These are phyloP conservation scores for Pegea sp. DNA, from an alignment of 23 tunicate genomes.

Conservation along the genomic window DNA sequence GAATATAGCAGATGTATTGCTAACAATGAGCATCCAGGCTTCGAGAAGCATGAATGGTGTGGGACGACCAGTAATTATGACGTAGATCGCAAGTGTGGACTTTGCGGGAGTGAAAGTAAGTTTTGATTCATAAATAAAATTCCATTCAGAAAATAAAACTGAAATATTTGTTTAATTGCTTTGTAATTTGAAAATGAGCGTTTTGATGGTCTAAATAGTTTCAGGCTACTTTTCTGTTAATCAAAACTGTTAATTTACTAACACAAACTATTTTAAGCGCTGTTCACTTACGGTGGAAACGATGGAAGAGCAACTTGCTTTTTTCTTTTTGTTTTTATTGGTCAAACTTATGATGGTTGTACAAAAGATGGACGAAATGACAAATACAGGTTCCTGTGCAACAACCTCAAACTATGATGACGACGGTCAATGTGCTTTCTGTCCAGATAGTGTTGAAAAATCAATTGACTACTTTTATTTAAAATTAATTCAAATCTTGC, in stretches of 20 bases:
- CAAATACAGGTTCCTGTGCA: conserved; percentile 83
- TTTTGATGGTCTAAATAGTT: too few relatives aligned
- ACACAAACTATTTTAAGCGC: conserved; percentile 19
- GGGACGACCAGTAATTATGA: too few relatives aligned
- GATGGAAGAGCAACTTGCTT: conserved; percentile 57
- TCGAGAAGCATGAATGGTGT: conserved; percentile 32
- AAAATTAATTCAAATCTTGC: too few relatives aligned
- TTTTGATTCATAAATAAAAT: too few relatives aligned
- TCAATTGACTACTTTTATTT: too few relatives aligned
- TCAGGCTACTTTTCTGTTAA: too few relatives aligned
- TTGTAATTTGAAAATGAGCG: too few relatives aligned
- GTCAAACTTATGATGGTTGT: conserved; percentile 42
- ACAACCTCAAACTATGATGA: too few relatives aligned
- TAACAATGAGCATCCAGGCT: conserved; percentile 18
- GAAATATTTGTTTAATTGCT: too few relatives aligned
- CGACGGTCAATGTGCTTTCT: conserved; percentile 58
- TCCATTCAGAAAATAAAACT: too few relatives aligned
- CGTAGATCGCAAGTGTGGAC: conserved; percentile 37
- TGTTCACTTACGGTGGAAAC: conserved; percentile 93
- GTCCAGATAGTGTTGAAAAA: conserved; percentile 81
- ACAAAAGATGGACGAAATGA: conserved; percentile 67
- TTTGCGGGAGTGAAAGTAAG: conserved; percentile 74
- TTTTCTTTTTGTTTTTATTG: conserved; percentile 63
- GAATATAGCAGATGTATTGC: too few relatives aligned
- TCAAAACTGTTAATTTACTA: too few relatives aligned